These are phyloP conservation scores for Drosophila parabipectinata DNA, from an alignment of 1,140 invertebrate species.

Conservation along the genomic window DNA sequence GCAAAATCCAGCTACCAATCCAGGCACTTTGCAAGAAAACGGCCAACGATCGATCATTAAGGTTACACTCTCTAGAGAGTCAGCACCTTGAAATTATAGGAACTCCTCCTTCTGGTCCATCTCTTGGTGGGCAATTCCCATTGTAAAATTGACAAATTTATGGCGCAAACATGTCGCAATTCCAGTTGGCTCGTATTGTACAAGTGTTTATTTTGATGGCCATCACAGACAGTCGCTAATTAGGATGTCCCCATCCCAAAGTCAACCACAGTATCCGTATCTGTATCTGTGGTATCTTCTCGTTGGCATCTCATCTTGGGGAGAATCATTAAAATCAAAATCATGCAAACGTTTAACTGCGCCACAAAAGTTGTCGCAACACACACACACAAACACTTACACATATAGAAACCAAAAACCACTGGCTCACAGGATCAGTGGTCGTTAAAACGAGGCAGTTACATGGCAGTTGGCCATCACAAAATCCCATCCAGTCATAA, in stretches of 20 bases:
- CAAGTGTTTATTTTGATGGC: conserved; percentile 81
- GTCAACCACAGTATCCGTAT: conserved; percentile 3
- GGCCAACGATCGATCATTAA: conserved; percentile 21
- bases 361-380: conserved; percentile 70
- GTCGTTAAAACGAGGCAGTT: conserved; percentile 48
- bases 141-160: conserved; percentile 69
- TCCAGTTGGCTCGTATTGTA: conserved; percentile 67
- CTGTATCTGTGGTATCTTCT: conserved; percentile 13
- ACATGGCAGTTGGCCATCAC: conserved; percentile 41
- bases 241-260: conserved; percentile 54
- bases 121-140: conserved; percentile 57
- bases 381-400: too few relatives aligned
- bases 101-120: neutral
- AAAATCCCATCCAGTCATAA: conserved; percentile 42
- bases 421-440: conserved; percentile 16
- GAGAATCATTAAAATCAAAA: conserved; percentile 78
- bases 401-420: conserved; percentile 21
- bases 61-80: neutral
- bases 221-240: conserved; percentile 73
- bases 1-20: conserved; percentile 25
- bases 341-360: conserved; percentile 80
- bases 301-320: conserved; percentile 7
- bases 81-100: neutral
- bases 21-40: neutral
- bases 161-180: conserved; percentile 69